These are phyloP conservation scores for Phocides pigmalion DNA, from an alignment of 1,140 invertebrate genomes.

Conservation along the genomic window DNA sequence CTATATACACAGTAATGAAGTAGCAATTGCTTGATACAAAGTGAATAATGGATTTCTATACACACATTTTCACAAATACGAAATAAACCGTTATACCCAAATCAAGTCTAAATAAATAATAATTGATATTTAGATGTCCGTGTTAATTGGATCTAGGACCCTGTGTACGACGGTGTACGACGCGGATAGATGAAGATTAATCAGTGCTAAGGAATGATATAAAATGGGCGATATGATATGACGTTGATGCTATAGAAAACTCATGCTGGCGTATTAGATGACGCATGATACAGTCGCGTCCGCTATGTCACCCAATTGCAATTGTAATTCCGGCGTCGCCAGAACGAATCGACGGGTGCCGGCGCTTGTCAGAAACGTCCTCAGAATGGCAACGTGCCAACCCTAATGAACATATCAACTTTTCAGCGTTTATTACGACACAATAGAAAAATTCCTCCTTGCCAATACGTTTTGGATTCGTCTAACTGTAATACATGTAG, in stretches of 20 bases:
- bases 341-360: constrained; percentile 60
- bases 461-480: constrained; percentile 35
- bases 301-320: constrained; percentile 53
- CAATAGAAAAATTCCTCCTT: constrained; percentile 43
- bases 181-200: neutral
- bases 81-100: no score
- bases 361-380: constrained; percentile 66
- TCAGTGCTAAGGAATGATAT: neutral
- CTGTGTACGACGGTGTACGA: no score
- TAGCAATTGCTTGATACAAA: no score
- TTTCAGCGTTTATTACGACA: constrained; percentile 55
- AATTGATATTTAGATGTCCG: no score
- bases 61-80: no score
- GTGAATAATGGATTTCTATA: no score
- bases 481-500: neutral
- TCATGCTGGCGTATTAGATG: constrained; percentile 49
- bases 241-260: constrained; percentile 41
- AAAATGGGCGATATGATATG: neutral
- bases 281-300: constrained; percentile 61
- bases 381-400: constrained; percentile 69
- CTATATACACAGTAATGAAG: no score
- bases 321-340: constrained; percentile 65
- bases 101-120: no score
- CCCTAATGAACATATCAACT: constrained; percentile 59
- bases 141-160: no score